Percentiles rank a stretch among this genome's conserved stretches.
These are phyloP conservation scores for Frankliniella intonsa DNA, from an alignment of 2,888 invertebrate genomes.

Conservation along the genomic window DNA sequence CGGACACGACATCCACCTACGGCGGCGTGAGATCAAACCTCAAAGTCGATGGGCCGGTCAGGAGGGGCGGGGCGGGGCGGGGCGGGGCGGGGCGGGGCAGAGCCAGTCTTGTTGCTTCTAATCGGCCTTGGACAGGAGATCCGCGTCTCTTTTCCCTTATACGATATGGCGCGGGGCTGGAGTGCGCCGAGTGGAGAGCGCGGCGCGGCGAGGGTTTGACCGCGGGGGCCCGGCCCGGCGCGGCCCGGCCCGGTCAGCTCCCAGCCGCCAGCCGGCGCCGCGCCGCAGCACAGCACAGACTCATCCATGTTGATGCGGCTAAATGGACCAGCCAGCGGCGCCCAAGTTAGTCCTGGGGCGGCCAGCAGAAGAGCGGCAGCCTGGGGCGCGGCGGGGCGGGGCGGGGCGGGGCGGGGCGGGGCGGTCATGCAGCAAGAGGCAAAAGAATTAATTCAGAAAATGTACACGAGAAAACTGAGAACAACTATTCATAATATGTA, in stretches of 20 bases:
- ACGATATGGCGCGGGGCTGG: no score
- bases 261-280: neutral
- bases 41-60: neutral
- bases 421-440: neutral
- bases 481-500: no score
- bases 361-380: neutral
- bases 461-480: no score
- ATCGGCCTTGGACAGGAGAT: neutral
- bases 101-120: neutral
- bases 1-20: neutral
- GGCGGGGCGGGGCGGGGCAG: neutral
- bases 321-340: neutral
- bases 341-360: neutral
- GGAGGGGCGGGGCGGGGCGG: neutral
- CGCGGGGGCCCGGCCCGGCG: no score
- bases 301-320: slow-evolving; percentile 20
- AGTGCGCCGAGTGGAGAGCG: no score
- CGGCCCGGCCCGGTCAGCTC: no score
- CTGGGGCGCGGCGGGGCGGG: neutral
- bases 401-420: neutral
- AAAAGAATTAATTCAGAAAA: no score
- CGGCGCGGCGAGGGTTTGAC: no score
- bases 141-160: neutral
- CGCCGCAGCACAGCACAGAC: neutral
- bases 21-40: neutral